A percentile compares a stretch with the other conserved stretches of the same genome.
These are phyloP conservation scores for Actinemys pallida DNA, from an alignment of 2,113 vertebrate species.

Conservation along the genomic window DNA sequence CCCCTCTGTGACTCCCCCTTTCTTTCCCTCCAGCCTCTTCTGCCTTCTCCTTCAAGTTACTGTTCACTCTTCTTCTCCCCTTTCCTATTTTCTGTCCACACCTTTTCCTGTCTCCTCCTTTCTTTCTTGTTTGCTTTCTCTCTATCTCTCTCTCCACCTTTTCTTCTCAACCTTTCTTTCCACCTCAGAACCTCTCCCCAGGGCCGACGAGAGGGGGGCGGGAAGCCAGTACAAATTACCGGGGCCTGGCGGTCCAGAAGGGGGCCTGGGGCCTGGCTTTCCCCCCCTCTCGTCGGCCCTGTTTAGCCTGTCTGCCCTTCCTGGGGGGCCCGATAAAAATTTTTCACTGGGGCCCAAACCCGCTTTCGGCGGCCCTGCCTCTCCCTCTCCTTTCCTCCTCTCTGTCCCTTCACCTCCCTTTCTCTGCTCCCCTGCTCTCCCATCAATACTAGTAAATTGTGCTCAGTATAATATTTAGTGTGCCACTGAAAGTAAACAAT, in stretches of 20 bases:
- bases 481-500: background rate
- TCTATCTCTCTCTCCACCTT: background rate
- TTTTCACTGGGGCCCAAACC: no score
- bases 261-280: no score
- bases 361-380: background rate
- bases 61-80: background rate
- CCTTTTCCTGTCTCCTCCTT: background rate
- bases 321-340: no score
- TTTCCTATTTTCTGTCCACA: background rate
- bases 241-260: no score
- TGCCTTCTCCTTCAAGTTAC: background rate
- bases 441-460: background rate
- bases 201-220: no score
- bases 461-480: background rate
- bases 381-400: background rate
- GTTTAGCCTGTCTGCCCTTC: no score
- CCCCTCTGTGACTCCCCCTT: background rate
- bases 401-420: background rate
- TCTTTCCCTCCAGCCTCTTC: background rate
- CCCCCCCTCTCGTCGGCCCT: no score
- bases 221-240: no score
- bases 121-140: background rate
- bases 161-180: background rate
- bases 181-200: background rate
- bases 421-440: background rate